Evolutionary conservation across 2,113 vertebrate genomes (phyloP).

Genomic region (Zapus hudsonius): DNA sequence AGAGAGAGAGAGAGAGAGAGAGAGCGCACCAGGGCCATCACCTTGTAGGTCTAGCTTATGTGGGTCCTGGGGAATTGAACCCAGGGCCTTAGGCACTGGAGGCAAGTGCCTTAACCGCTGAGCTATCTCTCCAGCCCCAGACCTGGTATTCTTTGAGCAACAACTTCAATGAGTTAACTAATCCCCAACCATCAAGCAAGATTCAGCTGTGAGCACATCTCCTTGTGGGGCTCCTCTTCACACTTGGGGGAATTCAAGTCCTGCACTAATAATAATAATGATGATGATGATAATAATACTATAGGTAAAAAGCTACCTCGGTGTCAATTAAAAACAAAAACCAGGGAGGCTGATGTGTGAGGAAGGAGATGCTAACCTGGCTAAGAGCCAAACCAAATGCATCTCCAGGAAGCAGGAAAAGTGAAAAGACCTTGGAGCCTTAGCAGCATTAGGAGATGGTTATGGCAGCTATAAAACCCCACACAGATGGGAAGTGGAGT

Average conservation of each 20-base stretch:
- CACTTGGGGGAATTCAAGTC: not conserved
- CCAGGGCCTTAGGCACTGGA: too few relatives aligned
- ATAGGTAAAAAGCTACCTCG: not conserved
- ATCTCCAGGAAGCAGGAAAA: not conserved
- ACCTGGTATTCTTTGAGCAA: too few relatives aligned
- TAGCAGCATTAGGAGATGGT: not conserved
- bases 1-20: too few relatives aligned
- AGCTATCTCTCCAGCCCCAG: too few relatives aligned
- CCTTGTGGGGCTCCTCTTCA: not conserved
- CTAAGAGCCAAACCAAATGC: not conserved
- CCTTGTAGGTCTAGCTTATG: too few relatives aligned
- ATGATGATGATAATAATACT: too few relatives aligned
- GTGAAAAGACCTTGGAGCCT: not conserved
- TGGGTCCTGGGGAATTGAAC: too few relatives aligned
- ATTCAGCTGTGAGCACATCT: not conserved
- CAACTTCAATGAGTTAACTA: not conserved
- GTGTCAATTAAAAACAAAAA: not conserved
- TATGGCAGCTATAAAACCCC: accelerated
- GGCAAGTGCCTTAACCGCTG: too few relatives aligned
- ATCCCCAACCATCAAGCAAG: not conserved
- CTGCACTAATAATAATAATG: not conserved
- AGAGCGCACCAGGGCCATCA: too few relatives aligned
- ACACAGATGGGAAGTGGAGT: accelerated
- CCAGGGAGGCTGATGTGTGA: accelerated
- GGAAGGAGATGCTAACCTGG: not conserved